phyloP scores from a whole-genome alignment of 2,797 vertebrate genomes.

The Eutrigla gurnardus region DNA sequence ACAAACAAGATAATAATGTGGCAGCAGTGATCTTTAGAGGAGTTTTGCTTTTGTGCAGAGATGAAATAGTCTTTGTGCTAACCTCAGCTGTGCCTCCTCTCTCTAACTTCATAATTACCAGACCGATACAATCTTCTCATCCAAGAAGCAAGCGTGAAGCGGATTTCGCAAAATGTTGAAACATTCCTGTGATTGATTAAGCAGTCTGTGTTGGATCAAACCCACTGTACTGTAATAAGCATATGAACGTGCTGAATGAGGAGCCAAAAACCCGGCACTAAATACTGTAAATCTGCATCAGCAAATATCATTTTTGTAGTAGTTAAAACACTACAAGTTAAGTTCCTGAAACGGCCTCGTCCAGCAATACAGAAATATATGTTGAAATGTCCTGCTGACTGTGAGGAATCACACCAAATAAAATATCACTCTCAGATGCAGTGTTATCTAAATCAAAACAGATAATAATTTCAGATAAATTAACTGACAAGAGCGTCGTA shows the following conservation, averaged over 20 bases:
- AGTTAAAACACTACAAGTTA: constrained; percentile 79
- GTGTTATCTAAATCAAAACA: constrained; percentile 32
- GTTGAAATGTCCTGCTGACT: constrained; percentile 13
- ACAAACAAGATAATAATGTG: neutral
- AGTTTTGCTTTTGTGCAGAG: neutral
- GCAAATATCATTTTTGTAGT: constrained; percentile 46
- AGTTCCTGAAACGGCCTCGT: constrained; percentile 58
- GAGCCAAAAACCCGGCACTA: constrained; percentile 25
- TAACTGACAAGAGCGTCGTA: constrained; percentile 6
- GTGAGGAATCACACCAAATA: constrained; percentile 42
- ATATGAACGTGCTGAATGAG: constrained; percentile 42
- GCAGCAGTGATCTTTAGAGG: neutral
- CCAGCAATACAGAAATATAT: constrained; percentile 39
- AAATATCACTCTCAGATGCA: constrained; percentile 25
- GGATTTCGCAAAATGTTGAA: constrained; percentile 13
- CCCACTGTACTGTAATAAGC: constrained; percentile 8
- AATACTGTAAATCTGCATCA: constrained; percentile 27
- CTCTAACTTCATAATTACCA: neutral
- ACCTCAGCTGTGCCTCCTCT: neutral
- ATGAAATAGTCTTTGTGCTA: neutral
- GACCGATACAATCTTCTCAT: neutral
- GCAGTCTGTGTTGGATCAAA: constrained; percentile 19
- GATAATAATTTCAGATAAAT: constrained; percentile 35
- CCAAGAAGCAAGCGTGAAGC: neutral
- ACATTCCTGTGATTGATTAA: constrained; percentile 13